Conservation (phyloP, 2,888 invertebrate genomes). For the Plutella xylostella region DNA sequence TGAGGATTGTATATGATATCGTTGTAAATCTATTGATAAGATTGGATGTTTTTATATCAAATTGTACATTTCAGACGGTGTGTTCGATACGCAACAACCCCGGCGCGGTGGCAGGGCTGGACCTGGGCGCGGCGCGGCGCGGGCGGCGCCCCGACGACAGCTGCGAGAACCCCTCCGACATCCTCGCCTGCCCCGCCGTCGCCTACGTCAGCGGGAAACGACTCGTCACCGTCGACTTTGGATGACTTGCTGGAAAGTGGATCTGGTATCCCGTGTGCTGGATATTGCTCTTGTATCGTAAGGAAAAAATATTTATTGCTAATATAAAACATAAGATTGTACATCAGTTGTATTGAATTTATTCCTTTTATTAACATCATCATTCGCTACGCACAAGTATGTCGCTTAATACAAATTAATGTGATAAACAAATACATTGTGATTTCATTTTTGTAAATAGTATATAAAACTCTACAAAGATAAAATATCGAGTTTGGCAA, state of each 20-base stretch:
- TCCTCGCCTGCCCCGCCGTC: constrained; percentile 57
- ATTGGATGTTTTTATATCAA: too few relatives aligned
- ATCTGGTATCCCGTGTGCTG: too few relatives aligned
- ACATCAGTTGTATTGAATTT: constrained; percentile 65
- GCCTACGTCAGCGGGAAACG: constrained; percentile 67
- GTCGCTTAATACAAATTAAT: constrained; percentile 59
- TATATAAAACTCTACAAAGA: constrained; percentile 68
- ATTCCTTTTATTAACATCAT: constrained; percentile 46
- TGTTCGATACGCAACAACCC: constrained; percentile 65
- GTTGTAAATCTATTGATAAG: too few relatives aligned
- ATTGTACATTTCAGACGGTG: constrained; percentile 53
- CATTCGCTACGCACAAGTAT: constrained; percentile 56
- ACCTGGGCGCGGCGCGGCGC: constrained; percentile 61
- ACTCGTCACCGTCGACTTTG: constrained; percentile 68
- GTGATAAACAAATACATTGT: constrained; percentile 64
- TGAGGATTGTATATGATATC: too few relatives aligned
- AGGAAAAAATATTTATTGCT: too few relatives aligned
- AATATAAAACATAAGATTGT: too few relatives aligned
- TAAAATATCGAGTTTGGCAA: constrained; percentile 70
- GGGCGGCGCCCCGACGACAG: constrained; percentile 33
- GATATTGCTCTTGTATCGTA: too few relatives aligned
- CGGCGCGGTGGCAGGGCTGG: constrained; percentile 68
- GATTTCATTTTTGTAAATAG: constrained; percentile 65
- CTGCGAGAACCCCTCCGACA: constrained; percentile 44
- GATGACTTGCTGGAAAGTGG: constrained; percentile 24